Evolutionary conservation across 35 echinoderm and acorn worm species (phyloP).

Genomic region (Patiria miniata): DNA sequence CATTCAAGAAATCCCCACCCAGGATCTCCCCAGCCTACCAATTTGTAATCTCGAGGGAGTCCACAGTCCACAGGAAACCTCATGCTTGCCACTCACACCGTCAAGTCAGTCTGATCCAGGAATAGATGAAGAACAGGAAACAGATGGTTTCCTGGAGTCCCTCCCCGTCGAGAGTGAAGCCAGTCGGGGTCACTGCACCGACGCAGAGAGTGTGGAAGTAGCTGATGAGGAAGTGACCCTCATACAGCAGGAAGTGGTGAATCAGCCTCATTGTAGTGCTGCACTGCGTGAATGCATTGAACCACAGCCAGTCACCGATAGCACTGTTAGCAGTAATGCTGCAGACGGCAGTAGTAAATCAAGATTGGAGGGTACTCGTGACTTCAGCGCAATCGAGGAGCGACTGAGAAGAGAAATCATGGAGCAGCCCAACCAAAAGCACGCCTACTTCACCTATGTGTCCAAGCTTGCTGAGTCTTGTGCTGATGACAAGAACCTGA

Average conservation of each 20-base stretch:
- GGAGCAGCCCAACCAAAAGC: constrained; percentile 7
- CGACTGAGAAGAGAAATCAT: constrained; percentile 18
- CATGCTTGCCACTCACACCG: neutral
- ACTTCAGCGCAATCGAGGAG: neutral
- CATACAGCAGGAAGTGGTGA: neutral
- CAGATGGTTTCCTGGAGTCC: constrained; percentile 14
- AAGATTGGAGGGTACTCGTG: neutral
- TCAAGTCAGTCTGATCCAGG: neutral
- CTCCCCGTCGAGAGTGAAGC: neutral
- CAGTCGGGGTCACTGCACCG: neutral
- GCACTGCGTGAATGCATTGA: neutral
- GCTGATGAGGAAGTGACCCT: constrained; percentile 15
- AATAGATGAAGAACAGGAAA: constrained; percentile 4
- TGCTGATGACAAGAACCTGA: constrained; percentile 60
- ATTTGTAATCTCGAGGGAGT: neutral
- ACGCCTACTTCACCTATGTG: constrained; percentile 81
- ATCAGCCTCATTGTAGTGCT: neutral
- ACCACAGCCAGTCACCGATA: neutral
- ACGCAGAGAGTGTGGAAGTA: neutral
- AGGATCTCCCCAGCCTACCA: neutral
- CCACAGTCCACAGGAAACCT: neutral
- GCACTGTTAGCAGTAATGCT: neutral
- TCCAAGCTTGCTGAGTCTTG: constrained; percentile 71
- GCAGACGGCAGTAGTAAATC: neutral
- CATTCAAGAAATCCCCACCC: constrained; percentile 24